Evolutionary conservation across 1,140 invertebrate genomes (phyloP), one percentile per base, ranked within the genome.

Genomic region (Globodera rostochiensis): DNA sequence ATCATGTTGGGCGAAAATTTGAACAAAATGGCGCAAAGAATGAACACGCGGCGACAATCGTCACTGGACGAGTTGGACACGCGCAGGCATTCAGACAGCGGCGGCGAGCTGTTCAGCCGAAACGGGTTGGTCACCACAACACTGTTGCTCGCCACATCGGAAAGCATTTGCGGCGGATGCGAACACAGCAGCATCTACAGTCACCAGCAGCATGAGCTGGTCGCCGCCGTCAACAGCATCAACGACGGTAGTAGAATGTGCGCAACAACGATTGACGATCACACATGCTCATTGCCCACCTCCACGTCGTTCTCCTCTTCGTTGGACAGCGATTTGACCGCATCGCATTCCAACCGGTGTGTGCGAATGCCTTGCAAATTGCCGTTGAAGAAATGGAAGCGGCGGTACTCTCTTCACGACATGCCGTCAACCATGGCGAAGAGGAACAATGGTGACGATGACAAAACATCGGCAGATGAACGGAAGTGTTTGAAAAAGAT

Each of bases 281-380:
- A 15, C 19, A 19, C 15, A 6, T 11, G 69, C 69, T 71, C 69
- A 21, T 47, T 71, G 69, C 69, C 69, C 36, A 45, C 19, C 9
- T 36, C 69, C 11, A 11, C 69, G 9, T 45, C 69, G 36, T 47
- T 71, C n/a, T 64, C 57, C 15, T 71, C 69, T 6, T 71, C 69
- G 36, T 0, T 45, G 69, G 69, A 47, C 46, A 71, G 69, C 25
- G 69, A 71, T 47, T 45, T 71, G 69, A 71, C 25, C 7, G 46
- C 25, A 3, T 8, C n/a, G 19, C 57, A 64, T 19, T 64, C 57
- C 57, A 13, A 64, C 13, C 19, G 19, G 13, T 19, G 57, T 64
- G 50, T 78, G n/a, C 66, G 77, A 69, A 78, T 78, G 77, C 77
- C 77, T 21, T 78, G 77, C 70, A 78, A 78, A 78, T 50, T 78